Evolutionary conservation across 2,113 vertebrate genomes (phyloP), one percentile per base, ranked within the genome.

Genomic region (Origma solitaria): DNA sequence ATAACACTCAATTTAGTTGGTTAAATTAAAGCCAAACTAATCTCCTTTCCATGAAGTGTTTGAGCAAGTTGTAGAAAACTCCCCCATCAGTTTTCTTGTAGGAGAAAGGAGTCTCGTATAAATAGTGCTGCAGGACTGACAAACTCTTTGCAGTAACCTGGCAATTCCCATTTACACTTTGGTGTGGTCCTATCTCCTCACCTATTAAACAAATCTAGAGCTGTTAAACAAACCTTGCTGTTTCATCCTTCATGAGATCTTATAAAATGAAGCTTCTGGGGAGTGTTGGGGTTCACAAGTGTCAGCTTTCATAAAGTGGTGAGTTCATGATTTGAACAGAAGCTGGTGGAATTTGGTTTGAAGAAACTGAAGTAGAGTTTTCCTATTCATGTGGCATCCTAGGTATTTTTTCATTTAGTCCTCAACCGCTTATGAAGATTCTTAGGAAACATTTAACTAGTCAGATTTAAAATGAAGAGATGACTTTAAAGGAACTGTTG

Each of bases 1-100:
- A 95, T 96, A 97, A 96, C 93, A 88, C 92, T 90, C 94, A 96
- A 94, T 96, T 97, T 97, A 93, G 91, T 84, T 96, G 88, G 88
- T 82, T 97, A 94, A 97, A 95, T 95, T 94, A 97, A 96, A 96
- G 93, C 72, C 94, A 96, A 95, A 89, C 94, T 96, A 97, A 98
- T 97, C 94, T 96, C 87, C 85, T 95, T 97, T 92, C 92, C 94
- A 92, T 92, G 90, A 95, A 95, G 95, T 91, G 78, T 95, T 97
- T 97, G 95, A 96, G 82, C 94, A 95, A 96, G 96, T 88, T 93
- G 94, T 89, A 95, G 92, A 96, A 97, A 96, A 96, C 90, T 88
- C 68, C 53, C 53, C 79, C 88, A 96, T 95, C 86, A 94, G 95
- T 93, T 95, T 89, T 95, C 91, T 70, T 95, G 77, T 72, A 88